phyloP scores from a whole-genome alignment of 2,888 invertebrate genomes.

The Hemaris fuciformis region DNA sequence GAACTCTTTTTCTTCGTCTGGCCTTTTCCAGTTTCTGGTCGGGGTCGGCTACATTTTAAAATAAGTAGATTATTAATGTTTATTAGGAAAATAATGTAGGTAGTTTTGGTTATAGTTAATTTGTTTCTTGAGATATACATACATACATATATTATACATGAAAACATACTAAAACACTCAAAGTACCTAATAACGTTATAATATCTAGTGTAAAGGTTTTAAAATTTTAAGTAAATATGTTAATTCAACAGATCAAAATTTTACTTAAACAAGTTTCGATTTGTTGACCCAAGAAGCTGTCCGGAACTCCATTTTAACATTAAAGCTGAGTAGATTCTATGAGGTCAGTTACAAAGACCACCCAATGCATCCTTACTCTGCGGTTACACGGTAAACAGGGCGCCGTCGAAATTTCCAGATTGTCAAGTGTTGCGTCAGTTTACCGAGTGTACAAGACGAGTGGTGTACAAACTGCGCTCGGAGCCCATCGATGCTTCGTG shows the following conservation, averaged over 20 bases:
- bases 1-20: too few relatives aligned
- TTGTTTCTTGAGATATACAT: too few relatives aligned
- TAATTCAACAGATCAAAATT: background rate
- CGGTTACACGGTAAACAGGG: background rate
- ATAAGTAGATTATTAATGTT: too few relatives aligned
- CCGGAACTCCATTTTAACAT: background rate
- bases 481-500: background rate
- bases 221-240: too few relatives aligned
- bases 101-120: too few relatives aligned
- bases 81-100: too few relatives aligned
- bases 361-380: constrained; percentile 4
- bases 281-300: background rate
- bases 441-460: constrained; percentile 4
- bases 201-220: too few relatives aligned
- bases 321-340: background rate
- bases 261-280: background rate
- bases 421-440: constrained; percentile 7
- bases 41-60: too few relatives aligned
- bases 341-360: constrained; percentile 3
- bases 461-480: background rate
- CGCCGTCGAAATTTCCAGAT: constrained; percentile 6
- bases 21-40: too few relatives aligned
- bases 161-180: too few relatives aligned
- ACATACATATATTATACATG: too few relatives aligned
- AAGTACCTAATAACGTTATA: too few relatives aligned